These are phyloP conservation scores for Thera britannica DNA, from an alignment of 2,888 invertebrate species.

Conservation along the genomic window DNA sequence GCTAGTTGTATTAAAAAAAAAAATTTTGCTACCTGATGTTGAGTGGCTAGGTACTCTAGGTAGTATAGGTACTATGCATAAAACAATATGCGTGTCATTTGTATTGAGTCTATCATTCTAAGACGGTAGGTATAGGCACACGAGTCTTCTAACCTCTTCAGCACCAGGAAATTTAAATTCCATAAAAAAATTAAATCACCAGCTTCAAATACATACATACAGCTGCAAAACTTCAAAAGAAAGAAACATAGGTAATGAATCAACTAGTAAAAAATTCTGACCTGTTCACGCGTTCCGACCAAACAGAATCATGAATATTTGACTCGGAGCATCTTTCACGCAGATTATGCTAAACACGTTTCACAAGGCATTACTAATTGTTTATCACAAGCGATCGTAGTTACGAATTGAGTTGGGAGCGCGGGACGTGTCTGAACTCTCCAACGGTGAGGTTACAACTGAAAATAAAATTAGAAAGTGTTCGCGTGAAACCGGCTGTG, in stretches of 20 bases:
- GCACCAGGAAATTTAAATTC: too few species aligned
- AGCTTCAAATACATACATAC: neutral
- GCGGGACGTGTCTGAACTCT: conserved; percentile 31
- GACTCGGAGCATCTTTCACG: conserved; percentile 60
- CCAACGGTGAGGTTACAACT: conserved; percentile 51
- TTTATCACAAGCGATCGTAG: conserved; percentile 36
- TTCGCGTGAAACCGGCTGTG: conserved; percentile 42
- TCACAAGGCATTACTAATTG: conserved; percentile 53
- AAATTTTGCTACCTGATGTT: too few species aligned
- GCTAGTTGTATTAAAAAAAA: too few species aligned
- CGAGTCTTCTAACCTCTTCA: too few species aligned
- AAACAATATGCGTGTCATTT: too few species aligned
- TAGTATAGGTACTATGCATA: too few species aligned
- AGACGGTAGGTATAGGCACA: too few species aligned
- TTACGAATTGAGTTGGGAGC: conserved; percentile 28
- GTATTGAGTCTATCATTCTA: too few species aligned
- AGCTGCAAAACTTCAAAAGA: conserved; percentile 31
- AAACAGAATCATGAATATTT: conserved; percentile 60
- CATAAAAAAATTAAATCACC: neutral
- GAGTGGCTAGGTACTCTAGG: too few species aligned
- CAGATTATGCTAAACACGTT: conserved; percentile 51
- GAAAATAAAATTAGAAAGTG: conserved; percentile 45
- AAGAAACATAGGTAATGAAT: conserved; percentile 37
- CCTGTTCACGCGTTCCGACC: conserved; percentile 65
- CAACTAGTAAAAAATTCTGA: conserved; percentile 58